phyloP scores from a whole-genome alignment of 2,888 invertebrate species.

The Octonoba sinensis region DNA sequence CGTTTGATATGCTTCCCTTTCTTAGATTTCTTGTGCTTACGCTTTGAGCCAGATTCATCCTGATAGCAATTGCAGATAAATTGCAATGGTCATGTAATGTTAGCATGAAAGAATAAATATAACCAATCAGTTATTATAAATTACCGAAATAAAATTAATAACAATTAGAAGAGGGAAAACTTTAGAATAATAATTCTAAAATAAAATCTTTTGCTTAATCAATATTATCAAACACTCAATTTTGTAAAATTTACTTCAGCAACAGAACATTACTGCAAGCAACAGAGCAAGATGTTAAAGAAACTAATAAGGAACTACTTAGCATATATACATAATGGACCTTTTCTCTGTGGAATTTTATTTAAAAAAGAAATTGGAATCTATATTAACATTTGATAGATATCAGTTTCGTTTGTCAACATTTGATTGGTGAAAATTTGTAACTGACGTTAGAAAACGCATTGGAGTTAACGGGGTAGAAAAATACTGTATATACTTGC shows the following conservation, averaged over 20 bases:
- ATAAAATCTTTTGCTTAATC: slow-evolving; percentile 1
- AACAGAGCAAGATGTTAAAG: too few relatives aligned
- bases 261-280: background rate
- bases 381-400: too few relatives aligned
- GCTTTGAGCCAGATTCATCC: slow-evolving; percentile 26
- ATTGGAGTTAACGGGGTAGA: too few relatives aligned
- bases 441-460: too few relatives aligned
- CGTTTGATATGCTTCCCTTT: slow-evolving; percentile 30
- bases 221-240: background rate
- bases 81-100: background rate
- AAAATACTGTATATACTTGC: too few relatives aligned
- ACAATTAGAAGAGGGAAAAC: slow-evolving; percentile 3
- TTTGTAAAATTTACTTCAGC: background rate
- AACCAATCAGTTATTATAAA: background rate
- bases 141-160: too few relatives aligned
- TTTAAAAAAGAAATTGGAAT: too few relatives aligned
- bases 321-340: too few relatives aligned
- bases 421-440: too few relatives aligned
- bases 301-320: too few relatives aligned
- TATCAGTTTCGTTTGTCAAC: too few relatives aligned
- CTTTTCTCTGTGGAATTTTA: too few relatives aligned
- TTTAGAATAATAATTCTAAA: slow-evolving; percentile 6
- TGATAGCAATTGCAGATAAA: background rate
- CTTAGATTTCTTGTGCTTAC: slow-evolving; percentile 50
- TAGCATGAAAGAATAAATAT: background rate